phyloP scores from a whole-genome alignment of 2,113 vertebrate genomes.

The Lucifuga dentata region DNA sequence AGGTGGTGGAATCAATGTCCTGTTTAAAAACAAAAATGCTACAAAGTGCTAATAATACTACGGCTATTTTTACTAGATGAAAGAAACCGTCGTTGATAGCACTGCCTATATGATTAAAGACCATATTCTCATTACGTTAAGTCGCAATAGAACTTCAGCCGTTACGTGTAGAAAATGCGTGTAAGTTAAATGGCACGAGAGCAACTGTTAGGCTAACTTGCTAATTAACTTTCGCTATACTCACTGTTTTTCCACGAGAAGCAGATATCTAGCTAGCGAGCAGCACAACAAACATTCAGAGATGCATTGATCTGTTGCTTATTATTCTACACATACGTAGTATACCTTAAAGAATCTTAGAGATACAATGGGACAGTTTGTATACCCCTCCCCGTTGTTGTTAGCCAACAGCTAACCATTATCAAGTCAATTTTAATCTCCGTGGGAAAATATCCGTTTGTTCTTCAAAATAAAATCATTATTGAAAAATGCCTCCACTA shows the following conservation, averaged over 20 bases:
- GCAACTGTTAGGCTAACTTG: background rate
- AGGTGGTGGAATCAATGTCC: too few relatives aligned
- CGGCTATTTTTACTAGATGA: too few relatives aligned
- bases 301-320: accelerated
- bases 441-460: background rate
- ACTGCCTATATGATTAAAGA: too few relatives aligned
- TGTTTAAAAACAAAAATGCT: too few relatives aligned
- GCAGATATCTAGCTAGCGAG: background rate
- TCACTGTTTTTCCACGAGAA: background rate
- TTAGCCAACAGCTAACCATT: background rate
- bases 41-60: too few relatives aligned
- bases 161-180: background rate
- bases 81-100: too few relatives aligned
- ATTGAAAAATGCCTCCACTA: too few relatives aligned
- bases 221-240: constrained; percentile 38
- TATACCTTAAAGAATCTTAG: constrained; percentile 29
- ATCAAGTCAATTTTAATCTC: accelerated
- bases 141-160: background rate
- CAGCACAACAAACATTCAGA: accelerated
- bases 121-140: too few relatives aligned
- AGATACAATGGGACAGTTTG: background rate
- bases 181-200: constrained; percentile 3
- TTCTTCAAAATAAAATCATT: background rate
- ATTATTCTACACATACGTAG: background rate
- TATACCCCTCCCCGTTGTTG: constrained; percentile 35